These are phyloP conservation scores for Oxycera nigricornis DNA, from an alignment of 2,888 invertebrate genomes.

Conservation along the genomic window DNA sequence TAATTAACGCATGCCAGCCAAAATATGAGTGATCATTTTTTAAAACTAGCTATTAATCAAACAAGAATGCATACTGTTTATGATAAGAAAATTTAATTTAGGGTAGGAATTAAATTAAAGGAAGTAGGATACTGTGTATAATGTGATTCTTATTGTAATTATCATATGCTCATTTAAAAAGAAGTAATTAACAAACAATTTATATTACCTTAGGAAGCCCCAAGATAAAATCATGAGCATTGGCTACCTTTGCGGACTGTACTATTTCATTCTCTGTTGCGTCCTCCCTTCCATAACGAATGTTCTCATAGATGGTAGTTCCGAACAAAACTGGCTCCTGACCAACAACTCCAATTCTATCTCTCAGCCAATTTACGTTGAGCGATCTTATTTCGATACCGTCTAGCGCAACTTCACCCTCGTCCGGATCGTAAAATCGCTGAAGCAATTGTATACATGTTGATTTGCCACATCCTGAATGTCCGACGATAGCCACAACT, in stretches of 20 bases:
- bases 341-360: constrained; percentile 78
- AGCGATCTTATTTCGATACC: constrained; percentile 68
- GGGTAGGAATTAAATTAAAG: too few relatives aligned
- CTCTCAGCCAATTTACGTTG: constrained; percentile 73
- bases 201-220: constrained; percentile 68
- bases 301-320: constrained; percentile 69
- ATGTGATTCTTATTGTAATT: too few relatives aligned
- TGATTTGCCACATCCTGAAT: constrained; percentile 78
- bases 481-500: constrained; percentile 71
- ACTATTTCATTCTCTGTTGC: constrained; percentile 70
- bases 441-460: constrained; percentile 75
- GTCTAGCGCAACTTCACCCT: constrained; percentile 54
- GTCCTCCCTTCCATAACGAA: constrained; percentile 71
- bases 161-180: too few relatives aligned
- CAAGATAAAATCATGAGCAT: constrained; percentile 74
- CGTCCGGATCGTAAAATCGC: constrained; percentile 69
- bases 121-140: too few relatives aligned
- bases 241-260: constrained; percentile 71
- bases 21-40: too few relatives aligned
- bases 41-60: too few relatives aligned
- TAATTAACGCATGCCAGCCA: too few relatives aligned
- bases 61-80: too few relatives aligned
- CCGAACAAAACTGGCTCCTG: constrained; percentile 84
- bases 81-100: too few relatives aligned
- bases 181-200: background rate